Base-by-base conservation (phyloP, 2,113 vertebrate species). In the Festucalex cinctus region DNA sequence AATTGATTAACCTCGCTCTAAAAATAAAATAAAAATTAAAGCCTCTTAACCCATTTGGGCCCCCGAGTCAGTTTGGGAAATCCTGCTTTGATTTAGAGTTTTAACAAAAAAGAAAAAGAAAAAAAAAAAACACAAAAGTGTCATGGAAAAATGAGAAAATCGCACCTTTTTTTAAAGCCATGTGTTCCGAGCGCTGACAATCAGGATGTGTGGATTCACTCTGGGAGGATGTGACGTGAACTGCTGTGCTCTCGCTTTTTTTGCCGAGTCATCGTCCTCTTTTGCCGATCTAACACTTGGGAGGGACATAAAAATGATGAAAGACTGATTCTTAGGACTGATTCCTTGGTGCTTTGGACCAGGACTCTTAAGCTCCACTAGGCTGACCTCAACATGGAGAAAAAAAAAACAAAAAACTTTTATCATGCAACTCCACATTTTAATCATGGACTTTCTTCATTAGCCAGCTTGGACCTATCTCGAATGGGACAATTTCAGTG, bases 121-220 rank as follows among this genome's bases (percentile, higher is more conserved):
- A 76, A 74, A 63, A 26, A 36, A 77, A 69, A 69, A 39, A 70
- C 65, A 61, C 17, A 39, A 14, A 9, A 35, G 44, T 49, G 63
- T 65, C 2, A 51, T 62, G 79, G 67, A 80, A 59, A 72, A 65
- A 66, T 19, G 37, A 82, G 78, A 51, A 78, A 72, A 79, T 64
- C 22, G 60, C 60, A 44, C 60, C 37, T 61, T 43, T 78, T 83
- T 85, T 88, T 68, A 83, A 91, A 91, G 89, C 89, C 90, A 91
- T 86, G 88, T 88, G 89, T 88, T 90, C 84, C 83, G 86, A 92
- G 90, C 89, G 81, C 89, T 86, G 92, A 93, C 91, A 93, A 93
- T 92, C 91, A 92, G 84, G 89, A 77, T 75, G 75, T 28, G 54
- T 71, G 80, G 77, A 83, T 70, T 88, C 90, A 90, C 85, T 90